Evolutionary conservation across 1,140 invertebrate genomes (phyloP), one percentile per base, ranked within the genome.

Genomic region (Diorhabda carinulata): DNA sequence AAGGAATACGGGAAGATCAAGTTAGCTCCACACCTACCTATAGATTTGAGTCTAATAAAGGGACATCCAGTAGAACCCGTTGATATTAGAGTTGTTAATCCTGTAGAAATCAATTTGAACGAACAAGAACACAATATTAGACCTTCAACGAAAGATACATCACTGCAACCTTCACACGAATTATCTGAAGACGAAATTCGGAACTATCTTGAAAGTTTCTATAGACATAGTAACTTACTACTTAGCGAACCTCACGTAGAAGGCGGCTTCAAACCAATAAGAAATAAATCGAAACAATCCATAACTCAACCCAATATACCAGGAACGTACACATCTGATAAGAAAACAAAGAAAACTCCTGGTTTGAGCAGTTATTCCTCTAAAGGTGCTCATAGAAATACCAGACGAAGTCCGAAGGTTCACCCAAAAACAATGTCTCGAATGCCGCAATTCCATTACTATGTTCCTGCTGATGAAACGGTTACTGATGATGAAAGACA

Each of bases 321-420:
- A 41, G 67, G 75, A 44, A 77, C 74, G 9, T 77, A 68, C 57
- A 74, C 70, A 57, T 71, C 71, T 1, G 71, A 70, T 47, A 73
- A 77, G 58, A 76, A 76, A 66, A 72, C 73, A 5, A 61, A 70
- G 41, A 73, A 65, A 40, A 78, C 74, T 63, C 74, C 74, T 5
- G 77, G 77, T 43, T 68, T 78, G 42, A 74, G 70, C 42, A 69
- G 74, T 64, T 78, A 66, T 67, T 62, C 73, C 2, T 67, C 74
- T 1, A 73, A 71, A 41, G 43, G 47, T 47, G 43, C 43, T 42
- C 8, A 59, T 2, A 5, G 3, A n/a, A 4, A n/a, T 47, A 63
- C 41, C 52, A 61, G 40, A 58, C 4, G 9, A 47, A 43, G 42
- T 64, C n/a, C 62, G 63, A 61, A 72, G 41, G 10, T 57, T 63